Evolutionary conservation across 1,140 invertebrate genomes (phyloP).

Genomic region (Drosophila neocordata): DNA sequence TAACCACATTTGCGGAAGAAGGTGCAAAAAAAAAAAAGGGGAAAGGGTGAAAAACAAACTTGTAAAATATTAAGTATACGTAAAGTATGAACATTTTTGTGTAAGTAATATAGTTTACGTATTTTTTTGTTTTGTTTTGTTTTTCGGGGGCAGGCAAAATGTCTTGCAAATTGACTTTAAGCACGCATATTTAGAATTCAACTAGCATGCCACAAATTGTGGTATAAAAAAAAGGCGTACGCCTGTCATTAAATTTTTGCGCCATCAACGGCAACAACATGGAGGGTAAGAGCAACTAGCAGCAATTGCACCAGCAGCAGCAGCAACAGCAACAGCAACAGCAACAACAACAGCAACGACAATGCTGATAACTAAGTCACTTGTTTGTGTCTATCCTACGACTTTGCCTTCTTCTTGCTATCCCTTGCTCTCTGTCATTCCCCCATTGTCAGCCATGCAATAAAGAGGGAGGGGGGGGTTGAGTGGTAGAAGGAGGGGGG

Average conservation of each 20-base stretch:
- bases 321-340: slow-evolving; percentile 22
- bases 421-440: slow-evolving; percentile 6
- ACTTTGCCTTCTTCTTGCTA: neutral
- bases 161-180: slow-evolving; percentile 71
- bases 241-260: slow-evolving; percentile 76
- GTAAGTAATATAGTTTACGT: neutral
- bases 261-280: slow-evolving; percentile 35
- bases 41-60: slow-evolving; percentile 24
- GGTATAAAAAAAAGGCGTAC: slow-evolving; percentile 71
- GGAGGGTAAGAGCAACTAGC: slow-evolving; percentile 27
- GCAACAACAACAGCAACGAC: slow-evolving; percentile 22
- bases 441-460: neutral
- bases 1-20: slow-evolving; percentile 44
- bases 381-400: slow-evolving; percentile 15
- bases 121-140: slow-evolving; percentile 26
- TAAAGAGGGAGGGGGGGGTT: neutral
- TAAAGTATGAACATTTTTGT: slow-evolving; percentile 24
- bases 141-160: slow-evolving; percentile 44
- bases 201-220: slow-evolving; percentile 44
- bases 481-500: slow-evolving; percentile 4
- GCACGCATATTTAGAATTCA: slow-evolving; percentile 60
- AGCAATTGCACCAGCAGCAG: slow-evolving; percentile 25
- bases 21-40: neutral
- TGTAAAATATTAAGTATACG: slow-evolving; percentile 66
- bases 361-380: slow-evolving; percentile 65